Evolutionary conservation across 1,140 invertebrate genomes (phyloP).

Genomic region (Leptopilina boulardi): DNA sequence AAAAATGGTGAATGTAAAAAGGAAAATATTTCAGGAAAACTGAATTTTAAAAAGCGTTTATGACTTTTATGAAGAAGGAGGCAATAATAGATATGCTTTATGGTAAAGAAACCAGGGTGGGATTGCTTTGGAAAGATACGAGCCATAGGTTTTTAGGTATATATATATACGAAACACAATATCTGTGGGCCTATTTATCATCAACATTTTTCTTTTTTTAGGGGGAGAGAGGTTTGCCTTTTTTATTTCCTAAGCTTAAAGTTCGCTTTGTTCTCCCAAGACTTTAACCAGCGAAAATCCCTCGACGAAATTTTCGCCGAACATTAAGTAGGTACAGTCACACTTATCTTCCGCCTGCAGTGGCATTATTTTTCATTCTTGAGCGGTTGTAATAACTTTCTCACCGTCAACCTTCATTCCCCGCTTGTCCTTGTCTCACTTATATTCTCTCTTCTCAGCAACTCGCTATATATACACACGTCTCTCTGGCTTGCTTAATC

Average conservation of each 20-base stretch:
- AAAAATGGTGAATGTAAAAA: conserved; percentile 14
- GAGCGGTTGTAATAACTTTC: conserved; percentile 22
- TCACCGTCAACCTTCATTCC: not conserved
- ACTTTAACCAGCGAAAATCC: conserved; percentile 23
- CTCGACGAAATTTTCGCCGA: conserved; percentile 21
- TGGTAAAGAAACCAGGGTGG: conserved; percentile 6
- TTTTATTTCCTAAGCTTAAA: conserved; percentile 9
- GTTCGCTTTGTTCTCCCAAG: conserved; percentile 22
- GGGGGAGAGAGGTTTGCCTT: not conserved
- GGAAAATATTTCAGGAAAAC: not conserved
- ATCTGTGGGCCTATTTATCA: conserved; percentile 15
- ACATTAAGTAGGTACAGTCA: conserved; percentile 24
- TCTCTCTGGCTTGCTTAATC: not conserved
- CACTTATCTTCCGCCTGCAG: conserved; percentile 22
- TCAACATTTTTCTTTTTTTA: not conserved
- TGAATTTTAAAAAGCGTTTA: conserved; percentile 11
- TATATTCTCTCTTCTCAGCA: not conserved
- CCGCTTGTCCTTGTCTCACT: not conserved
- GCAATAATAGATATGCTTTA: conserved; percentile 11
- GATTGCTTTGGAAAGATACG: conserved; percentile 1
- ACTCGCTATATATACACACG: too few relatives aligned
- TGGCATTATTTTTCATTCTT: conserved; percentile 31
- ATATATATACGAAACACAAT: conserved; percentile 2
- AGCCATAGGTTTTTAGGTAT: not conserved
- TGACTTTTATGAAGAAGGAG: conserved; percentile 10